Conservation (phyloP, 2,888 invertebrate species). For the Reticulitermes lucifugus region DNA sequence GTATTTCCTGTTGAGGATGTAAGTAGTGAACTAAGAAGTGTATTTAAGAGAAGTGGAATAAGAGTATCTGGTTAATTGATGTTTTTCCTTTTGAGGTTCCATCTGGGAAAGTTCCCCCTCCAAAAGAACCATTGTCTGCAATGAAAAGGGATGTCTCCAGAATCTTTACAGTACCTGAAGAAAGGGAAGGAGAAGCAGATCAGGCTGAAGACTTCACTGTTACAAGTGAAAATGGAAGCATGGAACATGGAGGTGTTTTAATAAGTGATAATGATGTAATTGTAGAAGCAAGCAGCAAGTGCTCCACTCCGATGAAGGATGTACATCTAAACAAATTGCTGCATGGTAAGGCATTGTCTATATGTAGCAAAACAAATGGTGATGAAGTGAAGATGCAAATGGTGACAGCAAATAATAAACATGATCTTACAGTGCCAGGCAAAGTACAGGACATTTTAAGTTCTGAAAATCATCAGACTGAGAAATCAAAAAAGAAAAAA, state of each 20-base stretch:
- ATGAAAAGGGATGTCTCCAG: constrained; percentile 85
- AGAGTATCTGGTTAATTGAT: too few species aligned
- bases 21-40: too few species aligned
- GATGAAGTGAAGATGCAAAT: constrained; percentile 32
- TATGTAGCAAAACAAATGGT: constrained; percentile 71
- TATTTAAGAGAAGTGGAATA: too few species aligned
- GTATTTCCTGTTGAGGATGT: too few species aligned
- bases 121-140: constrained; percentile 63
- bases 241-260: constrained; percentile 53
- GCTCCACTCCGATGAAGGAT: constrained; percentile 79
- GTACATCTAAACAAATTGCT: constrained; percentile 71
- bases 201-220: constrained; percentile 16
- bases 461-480: not conserved
- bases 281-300: constrained; percentile 63
- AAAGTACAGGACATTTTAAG: not conserved
- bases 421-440: not conserved
- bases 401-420: not conserved
- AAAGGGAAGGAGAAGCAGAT: constrained; percentile 64
- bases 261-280: constrained; percentile 62
- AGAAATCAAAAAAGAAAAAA: not conserved
- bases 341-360: constrained; percentile 79
- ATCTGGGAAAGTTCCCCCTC: constrained; percentile 30
- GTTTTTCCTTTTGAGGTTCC: constrained; percentile 58
- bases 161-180: constrained; percentile 86
- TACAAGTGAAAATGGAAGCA: not conserved